Conservation (phyloP, 2,113 vertebrate species). For the Coracopsis vasa region DNA sequence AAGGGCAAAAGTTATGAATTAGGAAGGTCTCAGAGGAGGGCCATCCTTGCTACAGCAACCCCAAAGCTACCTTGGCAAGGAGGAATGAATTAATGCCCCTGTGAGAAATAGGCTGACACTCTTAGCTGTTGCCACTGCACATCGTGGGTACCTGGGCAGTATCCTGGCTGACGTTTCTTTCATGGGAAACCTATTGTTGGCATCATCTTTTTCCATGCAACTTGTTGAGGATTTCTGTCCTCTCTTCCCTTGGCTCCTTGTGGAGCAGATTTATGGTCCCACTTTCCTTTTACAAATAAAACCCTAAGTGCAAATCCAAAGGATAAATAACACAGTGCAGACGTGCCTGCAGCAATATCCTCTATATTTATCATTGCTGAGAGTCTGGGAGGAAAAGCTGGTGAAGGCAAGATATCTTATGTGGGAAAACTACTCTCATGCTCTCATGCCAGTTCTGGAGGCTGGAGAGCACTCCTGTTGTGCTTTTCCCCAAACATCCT, state of each 20-base stretch:
- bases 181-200: neutral
- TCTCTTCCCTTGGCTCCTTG: slow-evolving; percentile 20
- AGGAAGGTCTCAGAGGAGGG: neutral
- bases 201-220: neutral
- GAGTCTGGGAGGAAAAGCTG: slow-evolving; percentile 30
- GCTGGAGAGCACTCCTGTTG: neutral
- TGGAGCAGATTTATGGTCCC: slow-evolving; percentile 21
- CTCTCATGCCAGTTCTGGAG: neutral
- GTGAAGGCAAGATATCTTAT: slow-evolving; percentile 9
- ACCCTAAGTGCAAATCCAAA: slow-evolving; percentile 17
- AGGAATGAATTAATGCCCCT: neutral
- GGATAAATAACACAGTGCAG: slow-evolving; percentile 27
- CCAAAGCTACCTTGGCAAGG: neutral
- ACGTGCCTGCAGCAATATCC: neutral
- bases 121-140: neutral
- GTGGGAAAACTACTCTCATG: neutral
- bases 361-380: neutral
- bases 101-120: neutral
- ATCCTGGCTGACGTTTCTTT: neutral
- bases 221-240: slow-evolving; percentile 13
- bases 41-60: neutral
- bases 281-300: slow-evolving; percentile 52
- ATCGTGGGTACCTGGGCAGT: neutral
- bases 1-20: neutral
- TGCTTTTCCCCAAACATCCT: neutral